Base-by-base conservation (phyloP, 2,113 vertebrate species). In the Ceratotherium simum region DNA sequence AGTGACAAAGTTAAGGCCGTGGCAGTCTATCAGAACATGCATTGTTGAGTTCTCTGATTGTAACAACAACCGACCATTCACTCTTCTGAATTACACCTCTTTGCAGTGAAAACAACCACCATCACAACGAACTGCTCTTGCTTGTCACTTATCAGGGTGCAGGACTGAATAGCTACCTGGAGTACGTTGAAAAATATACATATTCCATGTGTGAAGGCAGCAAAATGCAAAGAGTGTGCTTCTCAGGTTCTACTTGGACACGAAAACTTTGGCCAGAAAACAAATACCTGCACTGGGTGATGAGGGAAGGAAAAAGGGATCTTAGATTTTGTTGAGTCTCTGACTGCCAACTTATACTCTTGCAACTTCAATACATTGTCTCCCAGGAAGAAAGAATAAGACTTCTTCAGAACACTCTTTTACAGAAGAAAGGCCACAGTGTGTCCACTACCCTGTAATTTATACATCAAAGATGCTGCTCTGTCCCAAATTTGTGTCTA, bases 91-190 rank as follows among this genome's bases (percentile, higher is more conserved):
- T 11, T 16, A 73, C 0, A 76, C 56, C 31, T 76, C 51, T 42
- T 92, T 56, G 79, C 70, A 64, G 81, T 3, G 39, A 82, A 75
- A 80, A 56, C 18, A n/a, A 36, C 64, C 16, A 65, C 36, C 20
- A 6, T n/a, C 8, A 9, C 3, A 64, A 11, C 11, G 69, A 96
- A 67, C 36, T 21, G 67, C 21, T 87, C 86, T 0, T 6, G 42
- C 25, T 1, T 27, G 36, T 31, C 67, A 27, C 27, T 94, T 0
- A 0, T 27, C 4, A 4, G 73, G 5, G 39, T 16, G 0, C 56
- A 91, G 90, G 0, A 56, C 3, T 25, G 73, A 81, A 70, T 0
- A 0, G 83, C 33, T 78, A 90, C 62, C 73, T 36, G 92, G 88
- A 90, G 48, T 48, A 48, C 11, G 10, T 48, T 48, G 48, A 85